These are phyloP conservation scores for Gortyna flavago DNA, from an alignment of 2,888 invertebrate species.

Conservation along the genomic window DNA sequence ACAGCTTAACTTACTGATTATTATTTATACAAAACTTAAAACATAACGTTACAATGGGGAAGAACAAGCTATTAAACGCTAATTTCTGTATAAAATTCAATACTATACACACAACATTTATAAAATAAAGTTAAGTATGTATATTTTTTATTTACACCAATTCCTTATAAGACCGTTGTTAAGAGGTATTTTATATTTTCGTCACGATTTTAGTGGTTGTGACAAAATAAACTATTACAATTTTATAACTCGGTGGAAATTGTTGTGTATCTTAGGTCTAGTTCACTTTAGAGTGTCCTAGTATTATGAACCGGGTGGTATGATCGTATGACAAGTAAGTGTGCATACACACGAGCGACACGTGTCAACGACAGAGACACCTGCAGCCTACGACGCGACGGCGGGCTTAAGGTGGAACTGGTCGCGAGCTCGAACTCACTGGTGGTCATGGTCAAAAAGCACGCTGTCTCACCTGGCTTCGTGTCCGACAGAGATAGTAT, in stretches of 20 bases:
- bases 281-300: slow-evolving; percentile 6
- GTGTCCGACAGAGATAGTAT: too few species aligned
- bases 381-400: background rate
- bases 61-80: slow-evolving; percentile 57
- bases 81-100: slow-evolving; percentile 82
- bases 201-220: slow-evolving; percentile 30
- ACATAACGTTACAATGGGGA: slow-evolving; percentile 63
- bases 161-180: slow-evolving; percentile 54
- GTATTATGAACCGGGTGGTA: background rate
- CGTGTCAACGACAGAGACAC: background rate
- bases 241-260: slow-evolving; percentile 21
- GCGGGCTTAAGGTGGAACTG: too few species aligned
- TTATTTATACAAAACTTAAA: slow-evolving; percentile 66
- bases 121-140: slow-evolving; percentile 64
- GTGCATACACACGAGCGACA: background rate
- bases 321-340: slow-evolving; percentile 9
- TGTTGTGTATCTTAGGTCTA: slow-evolving; percentile 9
- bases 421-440: too few species aligned
- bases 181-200: slow-evolving; percentile 48
- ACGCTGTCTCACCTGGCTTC: too few species aligned
- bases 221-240: slow-evolving; percentile 21
- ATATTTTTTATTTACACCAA: slow-evolving; percentile 62
- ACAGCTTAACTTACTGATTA: slow-evolving; percentile 70
- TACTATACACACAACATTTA: slow-evolving; percentile 76
- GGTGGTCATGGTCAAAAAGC: too few species aligned